Evolutionary conservation across 2,113 vertebrate species (phyloP), one percentile per base, ranked within the genome.

Genomic region (Atherinomorus stipes): DNA sequence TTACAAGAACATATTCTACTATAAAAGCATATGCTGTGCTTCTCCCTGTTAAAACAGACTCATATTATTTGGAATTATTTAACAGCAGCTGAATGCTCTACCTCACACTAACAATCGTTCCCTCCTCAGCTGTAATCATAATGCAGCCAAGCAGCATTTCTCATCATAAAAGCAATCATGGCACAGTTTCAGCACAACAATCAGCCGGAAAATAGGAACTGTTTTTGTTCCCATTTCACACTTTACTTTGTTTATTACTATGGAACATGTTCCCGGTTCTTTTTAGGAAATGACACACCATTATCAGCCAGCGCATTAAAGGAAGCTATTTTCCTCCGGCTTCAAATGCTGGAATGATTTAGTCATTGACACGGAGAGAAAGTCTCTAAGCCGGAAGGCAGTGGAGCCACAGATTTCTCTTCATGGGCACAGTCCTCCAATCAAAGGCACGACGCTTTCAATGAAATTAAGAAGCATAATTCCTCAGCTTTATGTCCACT

Each of bases 301-400:
- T 61, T 76, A 60, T 61, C 38, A 64, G 51, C 44, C 51, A 28
- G 4, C 6, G 1, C 19, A 58, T 62, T 51, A 66, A 65, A 64
- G 11, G 37, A 23, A 50, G 26, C 31, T 49, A 60, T 60, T 74
- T 68, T 82, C 61, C 45, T 50, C n/a, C 47, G 60, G 63, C 49
- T 53, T 53, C 23, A 54, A 42, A 51, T 28, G 61, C 57, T 34
- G 18, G 80, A 65, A 69, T 49, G 37, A 52, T 72, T 49, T 50
- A 57, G 60, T 19, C 34, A 64, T 21, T 58, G 47, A 78, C 60
- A 58, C 51, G 52, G 75, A 80, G 11, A 64, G 38, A 62, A 71
- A 31, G 26, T 53, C 15, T 44, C 23, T 50, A 38, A 47, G 64
- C 60, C 67, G 28, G 51, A 79, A 47, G 40, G 38, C 7, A 61